Percentiles rank a stretch among this genome's conserved stretches.
These are phyloP conservation scores for Leucoraja ocellata DNA, from an alignment of 2,797 vertebrate genomes.

Conservation along the genomic window DNA sequence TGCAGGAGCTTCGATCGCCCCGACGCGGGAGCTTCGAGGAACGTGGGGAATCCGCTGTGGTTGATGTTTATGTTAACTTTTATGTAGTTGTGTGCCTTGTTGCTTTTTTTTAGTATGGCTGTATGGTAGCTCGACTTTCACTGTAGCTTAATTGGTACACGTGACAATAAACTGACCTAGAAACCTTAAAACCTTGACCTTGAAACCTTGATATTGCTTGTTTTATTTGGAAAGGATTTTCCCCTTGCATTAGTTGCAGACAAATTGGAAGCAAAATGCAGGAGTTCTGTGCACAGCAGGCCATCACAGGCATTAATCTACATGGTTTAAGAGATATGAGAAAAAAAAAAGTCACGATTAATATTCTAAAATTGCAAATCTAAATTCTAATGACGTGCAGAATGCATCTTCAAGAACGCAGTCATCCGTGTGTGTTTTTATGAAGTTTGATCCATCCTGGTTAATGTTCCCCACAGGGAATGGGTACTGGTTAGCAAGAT, in stretches of 20 bases:
- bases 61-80: too few relatives aligned
- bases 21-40: too few relatives aligned
- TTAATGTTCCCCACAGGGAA: slow-evolving; percentile 29
- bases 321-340: neutral
- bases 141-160: too few relatives aligned
- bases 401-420: slow-evolving; percentile 24
- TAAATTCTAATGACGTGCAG: slow-evolving; percentile 24
- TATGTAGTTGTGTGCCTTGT: too few relatives aligned
- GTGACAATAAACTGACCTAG: too few relatives aligned
- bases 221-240: slow-evolving; percentile 21
- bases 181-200: too few relatives aligned
- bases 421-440: neutral
- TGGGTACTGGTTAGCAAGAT: neutral
- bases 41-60: too few relatives aligned
- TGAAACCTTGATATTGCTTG: neutral
- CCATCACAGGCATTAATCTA: slow-evolving; percentile 27
- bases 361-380: slow-evolving; percentile 9
- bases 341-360: neutral
- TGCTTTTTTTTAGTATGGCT: too few relatives aligned
- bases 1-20: too few relatives aligned
- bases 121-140: too few relatives aligned
- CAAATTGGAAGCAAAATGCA: slow-evolving; percentile 36
- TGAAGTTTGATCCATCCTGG: neutral
- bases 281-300: neutral
- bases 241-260: neutral